Percentiles rank a stretch among this genome's conserved stretches.
These are phyloP conservation scores for Diachasmimorpha longicaudata DNA, from an alignment of 1,140 invertebrate species.

Conservation along the genomic window DNA sequence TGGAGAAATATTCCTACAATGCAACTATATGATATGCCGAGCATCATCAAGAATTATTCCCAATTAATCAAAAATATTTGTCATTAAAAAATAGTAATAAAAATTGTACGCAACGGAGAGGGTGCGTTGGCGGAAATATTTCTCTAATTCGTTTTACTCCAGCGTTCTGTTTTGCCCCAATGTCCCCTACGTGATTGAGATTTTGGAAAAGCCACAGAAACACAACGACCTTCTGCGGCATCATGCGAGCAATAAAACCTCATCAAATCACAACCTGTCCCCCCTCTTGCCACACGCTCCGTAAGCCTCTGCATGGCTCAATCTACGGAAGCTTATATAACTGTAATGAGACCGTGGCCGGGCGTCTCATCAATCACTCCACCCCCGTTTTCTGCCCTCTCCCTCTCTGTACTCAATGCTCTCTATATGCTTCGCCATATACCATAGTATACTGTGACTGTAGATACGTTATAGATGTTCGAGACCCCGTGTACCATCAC, in stretches of 20 bases:
- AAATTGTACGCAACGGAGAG: no score
- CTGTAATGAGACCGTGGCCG: constrained; percentile 63
- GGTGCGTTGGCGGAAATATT: no score
- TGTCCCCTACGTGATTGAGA: neutral
- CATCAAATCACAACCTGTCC: constrained; percentile 61
- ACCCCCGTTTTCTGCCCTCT: constrained; percentile 35
- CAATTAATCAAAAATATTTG: no score
- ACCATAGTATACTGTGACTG: constrained; percentile 7
- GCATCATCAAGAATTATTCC: no score
- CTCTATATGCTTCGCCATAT: constrained; percentile 9
- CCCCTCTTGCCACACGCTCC: constrained; percentile 30
- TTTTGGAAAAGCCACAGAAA: constrained; percentile 26
- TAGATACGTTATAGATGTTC: constrained; percentile 34
- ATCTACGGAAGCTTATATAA: constrained; percentile 64
- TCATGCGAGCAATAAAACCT: constrained; percentile 61
- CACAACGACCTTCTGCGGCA: constrained; percentile 45
- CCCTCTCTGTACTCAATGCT: neutral
- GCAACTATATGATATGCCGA: no score
- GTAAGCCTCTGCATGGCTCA: constrained; percentile 58
- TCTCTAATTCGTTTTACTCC: no score
- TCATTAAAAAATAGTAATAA: no score
- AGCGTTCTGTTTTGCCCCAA: no score
- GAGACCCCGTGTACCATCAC: constrained; percentile 29
- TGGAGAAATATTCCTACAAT: no score
- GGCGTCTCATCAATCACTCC: constrained; percentile 62